phyloP scores from a whole-genome alignment of 1,140 invertebrate species.

The Charaxes varanes region DNA sequence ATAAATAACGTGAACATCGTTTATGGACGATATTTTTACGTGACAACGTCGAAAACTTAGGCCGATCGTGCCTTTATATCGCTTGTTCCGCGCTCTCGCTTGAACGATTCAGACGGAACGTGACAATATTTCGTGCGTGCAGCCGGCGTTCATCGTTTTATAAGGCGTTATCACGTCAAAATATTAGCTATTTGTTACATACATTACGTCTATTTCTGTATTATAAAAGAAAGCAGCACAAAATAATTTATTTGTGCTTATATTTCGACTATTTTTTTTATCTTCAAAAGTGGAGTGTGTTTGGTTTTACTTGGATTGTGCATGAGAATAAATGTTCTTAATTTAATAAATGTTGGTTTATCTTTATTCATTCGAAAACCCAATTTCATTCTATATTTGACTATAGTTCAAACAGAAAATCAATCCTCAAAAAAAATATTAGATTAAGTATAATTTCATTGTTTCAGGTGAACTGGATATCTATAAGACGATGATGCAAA shows the following conservation, averaged over 20 bases:
- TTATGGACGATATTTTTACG: too few relatives aligned
- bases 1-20: too few relatives aligned
- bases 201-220: background rate
- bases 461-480: constrained; percentile 70
- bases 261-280: constrained; percentile 11
- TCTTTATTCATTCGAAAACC: constrained; percentile 26
- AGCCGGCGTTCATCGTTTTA: too few relatives aligned
- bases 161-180: too few relatives aligned
- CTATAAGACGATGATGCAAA: constrained; percentile 66
- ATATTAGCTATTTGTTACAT: background rate
- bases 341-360: constrained; percentile 39
- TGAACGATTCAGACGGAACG: too few relatives aligned
- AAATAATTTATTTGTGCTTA: background rate
- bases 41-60: too few relatives aligned
- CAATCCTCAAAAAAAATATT: constrained; percentile 15
- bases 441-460: constrained; percentile 36
- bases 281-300: constrained; percentile 38
- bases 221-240: constrained; percentile 9
- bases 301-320: constrained; percentile 60
- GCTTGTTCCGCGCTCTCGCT: too few relatives aligned
- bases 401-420: too few relatives aligned
- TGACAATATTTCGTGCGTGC: too few relatives aligned
- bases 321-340: constrained; percentile 70
- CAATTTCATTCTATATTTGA: background rate
- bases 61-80: too few relatives aligned